Evolutionary conservation across 1,140 invertebrate genomes (phyloP).

Genomic region (Pomacea maculata): DNA sequence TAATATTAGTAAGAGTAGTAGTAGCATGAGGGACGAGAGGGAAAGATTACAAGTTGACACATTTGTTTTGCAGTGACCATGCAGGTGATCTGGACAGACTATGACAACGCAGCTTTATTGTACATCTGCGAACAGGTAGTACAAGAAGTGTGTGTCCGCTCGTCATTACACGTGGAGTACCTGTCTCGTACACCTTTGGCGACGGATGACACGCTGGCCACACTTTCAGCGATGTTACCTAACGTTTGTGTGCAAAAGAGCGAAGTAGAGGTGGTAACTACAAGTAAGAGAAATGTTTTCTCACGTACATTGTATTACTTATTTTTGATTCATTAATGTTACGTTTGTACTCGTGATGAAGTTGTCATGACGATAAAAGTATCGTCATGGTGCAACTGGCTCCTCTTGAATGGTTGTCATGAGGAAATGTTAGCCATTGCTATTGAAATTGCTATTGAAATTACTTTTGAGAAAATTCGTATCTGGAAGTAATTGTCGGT

Average conservation of each 20-base stretch:
- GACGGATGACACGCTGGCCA: not conserved
- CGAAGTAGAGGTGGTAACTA: not conserved
- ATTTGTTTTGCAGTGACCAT: not conserved
- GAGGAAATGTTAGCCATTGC: no score
- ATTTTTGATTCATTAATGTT: no score
- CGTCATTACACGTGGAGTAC: conserved; percentile 12
- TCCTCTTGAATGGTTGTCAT: no score
- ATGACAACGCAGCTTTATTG: not conserved
- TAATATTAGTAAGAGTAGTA: conserved; percentile 1
- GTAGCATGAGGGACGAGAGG: not conserved
- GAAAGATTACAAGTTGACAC: not conserved
- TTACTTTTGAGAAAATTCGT: no score
- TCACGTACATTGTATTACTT: no score
- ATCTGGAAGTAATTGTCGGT: no score
- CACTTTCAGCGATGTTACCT: not conserved
- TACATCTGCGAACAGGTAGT: not conserved
- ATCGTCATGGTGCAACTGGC: no score
- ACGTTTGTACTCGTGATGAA: no score
- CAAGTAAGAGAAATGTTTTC: not conserved
- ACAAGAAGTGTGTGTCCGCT: not conserved
- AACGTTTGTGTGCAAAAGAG: not conserved
- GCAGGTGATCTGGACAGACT: not conserved
- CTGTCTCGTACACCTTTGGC: not conserved
- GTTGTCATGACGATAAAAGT: no score
- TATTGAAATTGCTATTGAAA: no score